These are phyloP conservation scores for Oryctolagus cuniculus DNA, from an alignment of 2,113 vertebrate genomes.

Conservation along the genomic window DNA sequence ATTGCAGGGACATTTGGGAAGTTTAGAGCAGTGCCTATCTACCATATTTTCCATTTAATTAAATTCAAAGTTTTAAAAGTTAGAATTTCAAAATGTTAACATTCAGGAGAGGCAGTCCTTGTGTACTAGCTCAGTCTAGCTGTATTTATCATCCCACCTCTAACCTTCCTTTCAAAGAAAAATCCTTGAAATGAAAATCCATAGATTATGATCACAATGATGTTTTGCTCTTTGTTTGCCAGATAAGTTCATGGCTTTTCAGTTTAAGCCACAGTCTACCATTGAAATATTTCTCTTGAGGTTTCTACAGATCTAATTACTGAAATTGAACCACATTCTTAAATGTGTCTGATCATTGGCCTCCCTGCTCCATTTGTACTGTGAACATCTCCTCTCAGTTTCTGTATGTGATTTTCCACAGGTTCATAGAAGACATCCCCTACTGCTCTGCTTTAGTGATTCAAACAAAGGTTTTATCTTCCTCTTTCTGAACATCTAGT, in stretches of 20 bases:
- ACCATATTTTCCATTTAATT: neutral
- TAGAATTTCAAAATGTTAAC: neutral
- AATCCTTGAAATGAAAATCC: constrained; percentile 37
- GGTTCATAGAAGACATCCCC: neutral
- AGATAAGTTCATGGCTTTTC: neutral
- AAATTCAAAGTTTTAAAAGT: neutral
- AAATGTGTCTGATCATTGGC: neutral
- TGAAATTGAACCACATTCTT: neutral
- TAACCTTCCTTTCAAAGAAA: neutral
- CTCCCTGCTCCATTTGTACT: neutral
- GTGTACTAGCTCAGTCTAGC: neutral
- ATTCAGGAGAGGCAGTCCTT: neutral
- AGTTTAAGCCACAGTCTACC: neutral
- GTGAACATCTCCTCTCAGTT: neutral
- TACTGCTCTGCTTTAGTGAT: neutral
- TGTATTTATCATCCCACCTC: neutral
- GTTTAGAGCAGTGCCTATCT: rapidly evolving
- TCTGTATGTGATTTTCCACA: neutral
- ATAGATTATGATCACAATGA: neutral
- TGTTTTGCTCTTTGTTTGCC: neutral
- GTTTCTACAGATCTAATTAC: neutral
- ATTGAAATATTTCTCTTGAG: neutral
- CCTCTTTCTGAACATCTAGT: neutral
- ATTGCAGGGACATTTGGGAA: neutral
- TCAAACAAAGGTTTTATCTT: neutral